Evolutionary conservation across 2,113 vertebrate species (phyloP).

Genomic region (Scomber colias): DNA sequence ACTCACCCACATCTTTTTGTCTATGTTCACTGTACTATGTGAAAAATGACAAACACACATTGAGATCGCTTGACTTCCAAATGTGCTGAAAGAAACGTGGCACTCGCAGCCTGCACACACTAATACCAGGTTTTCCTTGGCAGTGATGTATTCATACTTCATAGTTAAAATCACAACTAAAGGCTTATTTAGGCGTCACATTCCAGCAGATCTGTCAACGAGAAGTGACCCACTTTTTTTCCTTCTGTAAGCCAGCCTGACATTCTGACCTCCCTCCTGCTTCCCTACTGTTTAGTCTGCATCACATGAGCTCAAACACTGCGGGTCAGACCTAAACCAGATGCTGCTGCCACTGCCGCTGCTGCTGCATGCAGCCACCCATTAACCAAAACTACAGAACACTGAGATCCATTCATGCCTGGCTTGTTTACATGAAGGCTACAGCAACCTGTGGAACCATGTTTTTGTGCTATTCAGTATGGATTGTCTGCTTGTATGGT

Average conservation of each 20-base stretch:
- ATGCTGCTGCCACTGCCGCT: constrained; percentile 13
- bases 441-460: not conserved
- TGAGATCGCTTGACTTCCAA: not conserved
- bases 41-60: constrained; percentile 19
- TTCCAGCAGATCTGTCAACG: constrained; percentile 53
- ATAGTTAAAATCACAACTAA: constrained; percentile 41
- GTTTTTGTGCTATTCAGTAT: not conserved
- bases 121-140: not conserved
- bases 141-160: constrained; percentile 34
- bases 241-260: constrained; percentile 24
- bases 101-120: constrained; percentile 17
- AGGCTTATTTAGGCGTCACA: constrained; percentile 40
- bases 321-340: constrained; percentile 43
- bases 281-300: constrained; percentile 59
- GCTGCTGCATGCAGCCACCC: not conserved
- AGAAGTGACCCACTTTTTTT: constrained; percentile 52
- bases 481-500: no score
- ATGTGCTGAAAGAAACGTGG: not conserved
- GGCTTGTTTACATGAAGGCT: constrained; percentile 21
- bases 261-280: constrained; percentile 36
- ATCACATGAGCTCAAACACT: constrained; percentile 49
- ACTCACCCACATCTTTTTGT: not conserved
- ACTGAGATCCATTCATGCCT: constrained; percentile 40
- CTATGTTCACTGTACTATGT: not conserved
- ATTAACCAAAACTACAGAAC: constrained; percentile 12